Conservation (phyloP, 2,113 vertebrate species). For the Siniperca chuatsi region DNA sequence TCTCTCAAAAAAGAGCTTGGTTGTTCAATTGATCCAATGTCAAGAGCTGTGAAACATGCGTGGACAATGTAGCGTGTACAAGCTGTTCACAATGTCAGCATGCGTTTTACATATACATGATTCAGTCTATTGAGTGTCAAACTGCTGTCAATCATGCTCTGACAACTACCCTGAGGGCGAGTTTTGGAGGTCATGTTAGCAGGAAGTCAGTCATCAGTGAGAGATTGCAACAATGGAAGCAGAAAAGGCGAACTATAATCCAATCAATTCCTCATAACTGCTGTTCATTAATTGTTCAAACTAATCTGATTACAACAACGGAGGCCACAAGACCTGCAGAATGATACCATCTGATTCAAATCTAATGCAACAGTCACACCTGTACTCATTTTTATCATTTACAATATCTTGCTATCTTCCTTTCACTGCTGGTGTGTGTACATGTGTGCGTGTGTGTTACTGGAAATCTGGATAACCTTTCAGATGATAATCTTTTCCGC, state of each 20-base stretch:
- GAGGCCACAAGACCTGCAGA: slow-evolving; percentile 12
- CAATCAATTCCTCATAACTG: slow-evolving; percentile 30
- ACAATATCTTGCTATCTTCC: slow-evolving; percentile 24
- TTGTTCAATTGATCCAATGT: background rate
- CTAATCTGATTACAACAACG: slow-evolving; percentile 34
- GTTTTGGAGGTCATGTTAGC: slow-evolving; percentile 45
- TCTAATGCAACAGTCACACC: slow-evolving; percentile 22
- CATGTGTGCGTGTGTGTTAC: background rate
- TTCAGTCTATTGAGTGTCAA: slow-evolving; percentile 18
- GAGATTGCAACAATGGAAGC: background rate
- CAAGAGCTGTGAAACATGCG: background rate
- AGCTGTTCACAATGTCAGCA: slow-evolving; percentile 6
- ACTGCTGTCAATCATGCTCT: slow-evolving; percentile 44
- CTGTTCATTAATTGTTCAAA: slow-evolving; percentile 38
- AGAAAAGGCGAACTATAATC: slow-evolving; percentile 20
- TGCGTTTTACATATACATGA: slow-evolving; percentile 18
- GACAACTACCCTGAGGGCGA: background rate
- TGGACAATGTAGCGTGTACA: background rate
- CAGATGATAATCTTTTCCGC: slow-evolving; percentile 63
- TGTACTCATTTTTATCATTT: slow-evolving; percentile 36
- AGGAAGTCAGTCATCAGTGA: background rate
- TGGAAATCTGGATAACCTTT: slow-evolving; percentile 72
- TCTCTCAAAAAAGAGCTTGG: background rate
- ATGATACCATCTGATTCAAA: slow-evolving; percentile 34
- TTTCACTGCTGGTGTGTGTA: background rate